Conservation (phyloP, 1,140 invertebrate species). For the Hermetia illucens region DNA sequence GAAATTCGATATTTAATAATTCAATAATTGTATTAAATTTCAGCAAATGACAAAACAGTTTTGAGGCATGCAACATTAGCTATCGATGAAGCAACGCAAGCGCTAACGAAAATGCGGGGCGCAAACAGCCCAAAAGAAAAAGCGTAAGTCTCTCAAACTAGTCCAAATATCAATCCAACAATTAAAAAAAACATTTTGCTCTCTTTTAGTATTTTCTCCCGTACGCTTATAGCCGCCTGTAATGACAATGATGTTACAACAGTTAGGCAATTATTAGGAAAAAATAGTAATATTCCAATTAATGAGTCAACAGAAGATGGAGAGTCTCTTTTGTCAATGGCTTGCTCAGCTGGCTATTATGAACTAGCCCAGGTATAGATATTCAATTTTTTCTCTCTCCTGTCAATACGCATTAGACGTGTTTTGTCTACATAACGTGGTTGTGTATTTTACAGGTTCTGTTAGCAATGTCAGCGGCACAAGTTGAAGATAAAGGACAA, state of each 20-base stretch:
- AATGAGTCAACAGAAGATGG: conserved; percentile 89
- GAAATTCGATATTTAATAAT: background rate
- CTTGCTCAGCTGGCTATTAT: conserved; percentile 87
- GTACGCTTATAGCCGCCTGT: conserved; percentile 46
- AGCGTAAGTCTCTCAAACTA: conserved; percentile 14
- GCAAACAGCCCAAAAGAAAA: conserved; percentile 47
- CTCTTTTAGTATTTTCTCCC: conserved; percentile 23
- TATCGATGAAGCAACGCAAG: conserved; percentile 89
- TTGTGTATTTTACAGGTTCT: conserved; percentile 49
- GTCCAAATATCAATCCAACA: background rate
- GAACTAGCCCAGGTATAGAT: conserved; percentile 69
- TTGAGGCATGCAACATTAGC: conserved; percentile 36
- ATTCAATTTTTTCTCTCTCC: background rate
- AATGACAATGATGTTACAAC: conserved; percentile 85
- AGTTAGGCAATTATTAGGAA: conserved; percentile 75
- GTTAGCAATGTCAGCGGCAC: conserved; percentile 91
- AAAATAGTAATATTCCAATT: conserved; percentile 63
- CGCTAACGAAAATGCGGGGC: conserved; percentile 84
- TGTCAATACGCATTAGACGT: background rate
- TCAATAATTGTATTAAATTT: conserved; percentile 8
- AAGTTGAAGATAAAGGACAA: conserved; percentile 84
- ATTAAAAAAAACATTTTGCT: background rate
- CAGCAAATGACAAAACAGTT: conserved; percentile 54
- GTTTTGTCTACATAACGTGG: no score
- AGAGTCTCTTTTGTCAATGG: conserved; percentile 79